Conservation (phyloP, 2,797 vertebrate species). For the Channa striata region DNA sequence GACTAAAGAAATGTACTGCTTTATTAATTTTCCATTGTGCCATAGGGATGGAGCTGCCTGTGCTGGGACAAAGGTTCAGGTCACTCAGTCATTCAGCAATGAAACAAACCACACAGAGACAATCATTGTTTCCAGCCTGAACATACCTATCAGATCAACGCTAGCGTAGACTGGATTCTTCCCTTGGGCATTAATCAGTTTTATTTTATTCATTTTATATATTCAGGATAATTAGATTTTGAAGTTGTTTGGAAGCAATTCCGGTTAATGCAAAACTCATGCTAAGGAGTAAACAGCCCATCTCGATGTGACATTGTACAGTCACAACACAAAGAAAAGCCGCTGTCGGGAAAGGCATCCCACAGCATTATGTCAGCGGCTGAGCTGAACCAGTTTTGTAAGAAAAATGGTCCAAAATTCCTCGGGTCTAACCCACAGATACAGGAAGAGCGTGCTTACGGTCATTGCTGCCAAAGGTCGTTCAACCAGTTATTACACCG, state of each 20-base stretch:
- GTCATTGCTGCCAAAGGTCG: too few species aligned
- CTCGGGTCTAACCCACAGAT: too few species aligned
- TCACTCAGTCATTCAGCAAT: neutral
- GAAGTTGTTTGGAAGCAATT: neutral
- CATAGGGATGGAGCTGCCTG: neutral
- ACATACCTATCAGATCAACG: neutral
- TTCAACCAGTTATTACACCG: too few species aligned
- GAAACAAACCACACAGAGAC: neutral
- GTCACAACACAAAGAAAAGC: too few species aligned
- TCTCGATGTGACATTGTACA: neutral
- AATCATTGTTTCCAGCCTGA: neutral
- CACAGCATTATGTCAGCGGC: too few species aligned
- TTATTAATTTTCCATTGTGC: neutral
- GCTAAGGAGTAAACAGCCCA: neutral
- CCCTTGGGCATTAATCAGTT: neutral
- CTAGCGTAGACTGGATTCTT: neutral
- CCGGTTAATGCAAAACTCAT: slow-evolving; percentile 7
- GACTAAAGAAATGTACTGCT: neutral
- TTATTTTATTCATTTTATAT: neutral
- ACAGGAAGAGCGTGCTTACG: too few species aligned
- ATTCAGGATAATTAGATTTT: slow-evolving; percentile 7
- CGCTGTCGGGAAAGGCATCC: too few species aligned
- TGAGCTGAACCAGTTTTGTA: too few species aligned
- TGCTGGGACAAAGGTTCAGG: neutral
- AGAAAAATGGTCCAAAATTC: too few species aligned